Percentiles rank a stretch among this genome's conserved stretches.
These are phyloP conservation scores for Patella depressa DNA, from an alignment of 2,888 invertebrate genomes.

Conservation along the genomic window DNA sequence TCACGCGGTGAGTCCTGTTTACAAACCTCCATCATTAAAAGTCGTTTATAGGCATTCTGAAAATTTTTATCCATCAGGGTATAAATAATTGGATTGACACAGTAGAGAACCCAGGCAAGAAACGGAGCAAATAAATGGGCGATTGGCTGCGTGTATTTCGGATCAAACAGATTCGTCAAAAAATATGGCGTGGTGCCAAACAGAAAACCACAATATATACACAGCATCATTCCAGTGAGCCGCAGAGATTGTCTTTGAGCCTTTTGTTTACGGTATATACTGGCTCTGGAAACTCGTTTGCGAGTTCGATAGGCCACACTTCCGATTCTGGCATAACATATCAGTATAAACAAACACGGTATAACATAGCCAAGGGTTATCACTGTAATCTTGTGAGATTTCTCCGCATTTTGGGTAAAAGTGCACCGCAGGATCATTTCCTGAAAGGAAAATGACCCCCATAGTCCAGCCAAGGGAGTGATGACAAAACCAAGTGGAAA, in stretches of 20 bases:
- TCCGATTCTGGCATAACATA: slow-evolving; percentile 59
- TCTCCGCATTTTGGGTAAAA: slow-evolving; percentile 45
- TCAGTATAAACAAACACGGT: slow-evolving; percentile 56
- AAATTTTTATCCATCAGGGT: slow-evolving; percentile 61
- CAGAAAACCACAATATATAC: slow-evolving; percentile 60
- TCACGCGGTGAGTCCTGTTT: slow-evolving; percentile 16
- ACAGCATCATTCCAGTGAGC: slow-evolving; percentile 61
- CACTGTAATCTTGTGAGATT: slow-evolving; percentile 54
- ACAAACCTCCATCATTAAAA: slow-evolving; percentile 47
- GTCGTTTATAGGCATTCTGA: slow-evolving; percentile 52
- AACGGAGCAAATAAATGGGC: slow-evolving; percentile 60
- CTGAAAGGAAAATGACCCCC: slow-evolving; percentile 56
- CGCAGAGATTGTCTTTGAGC: slow-evolving; percentile 45
- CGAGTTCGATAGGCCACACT: slow-evolving; percentile 53
- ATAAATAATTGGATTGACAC: slow-evolving; percentile 60
- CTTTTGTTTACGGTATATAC: slow-evolving; percentile 38
- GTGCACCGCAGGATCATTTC: slow-evolving; percentile 57
- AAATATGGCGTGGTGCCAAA: slow-evolving; percentile 60
- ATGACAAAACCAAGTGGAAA: slow-evolving; percentile 50
- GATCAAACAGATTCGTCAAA: slow-evolving; percentile 52
- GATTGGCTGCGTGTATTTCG: slow-evolving; percentile 45
- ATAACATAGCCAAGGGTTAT: slow-evolving; percentile 57
- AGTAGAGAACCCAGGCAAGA: slow-evolving; percentile 57
- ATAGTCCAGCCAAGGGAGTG: slow-evolving; percentile 50
- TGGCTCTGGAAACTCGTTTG: slow-evolving; percentile 47